Evolutionary conservation across 1,140 invertebrate species (phyloP).

Genomic region (Plodia interpunctella): DNA sequence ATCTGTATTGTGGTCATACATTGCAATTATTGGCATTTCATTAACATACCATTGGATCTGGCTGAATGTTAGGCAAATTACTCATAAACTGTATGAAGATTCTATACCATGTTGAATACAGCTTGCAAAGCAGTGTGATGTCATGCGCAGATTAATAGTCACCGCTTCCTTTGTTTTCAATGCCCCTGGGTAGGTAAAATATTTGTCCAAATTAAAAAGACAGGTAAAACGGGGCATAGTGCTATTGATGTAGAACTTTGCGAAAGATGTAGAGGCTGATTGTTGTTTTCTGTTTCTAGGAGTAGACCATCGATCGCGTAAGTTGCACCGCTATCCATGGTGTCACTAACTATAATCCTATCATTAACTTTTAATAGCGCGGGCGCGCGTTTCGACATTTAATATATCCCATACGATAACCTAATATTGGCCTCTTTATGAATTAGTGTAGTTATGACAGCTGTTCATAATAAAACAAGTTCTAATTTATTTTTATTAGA

Average conservation of each 20-base stretch:
- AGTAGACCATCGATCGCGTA: conserved; percentile 78
- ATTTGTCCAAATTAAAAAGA: background rate
- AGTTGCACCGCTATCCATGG: conserved; percentile 76
- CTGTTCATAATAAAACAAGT: too few relatives aligned
- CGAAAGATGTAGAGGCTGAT: conserved; percentile 67
- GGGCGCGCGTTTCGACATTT: conserved; percentile 39
- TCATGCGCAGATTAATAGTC: conserved; percentile 61
- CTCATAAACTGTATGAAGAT: conserved; percentile 16
- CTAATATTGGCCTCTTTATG: background rate
- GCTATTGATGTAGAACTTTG: conserved; percentile 40
- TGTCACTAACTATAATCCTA: conserved; percentile 71
- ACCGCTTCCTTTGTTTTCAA: conserved; percentile 44
- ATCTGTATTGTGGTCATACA: conserved; percentile 33
- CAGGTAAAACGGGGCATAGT: conserved; percentile 17
- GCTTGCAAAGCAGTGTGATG: conserved; percentile 50
- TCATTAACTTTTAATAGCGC: conserved; percentile 55
- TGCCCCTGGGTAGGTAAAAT: conserved; percentile 1
- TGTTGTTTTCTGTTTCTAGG: conserved; percentile 78
- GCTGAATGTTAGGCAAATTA: conserved; percentile 20
- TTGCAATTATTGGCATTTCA: conserved; percentile 51
- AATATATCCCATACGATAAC: background rate
- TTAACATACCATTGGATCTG: conserved; percentile 44
- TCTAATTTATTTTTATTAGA: too few relatives aligned
- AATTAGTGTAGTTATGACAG: background rate
- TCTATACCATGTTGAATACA: conserved; percentile 21